Percentiles rank a stretch among this genome's conserved stretches.
These are phyloP conservation scores for Anguilla marmorata DNA, from an alignment of 2,797 vertebrate species.

Conservation along the genomic window DNA sequence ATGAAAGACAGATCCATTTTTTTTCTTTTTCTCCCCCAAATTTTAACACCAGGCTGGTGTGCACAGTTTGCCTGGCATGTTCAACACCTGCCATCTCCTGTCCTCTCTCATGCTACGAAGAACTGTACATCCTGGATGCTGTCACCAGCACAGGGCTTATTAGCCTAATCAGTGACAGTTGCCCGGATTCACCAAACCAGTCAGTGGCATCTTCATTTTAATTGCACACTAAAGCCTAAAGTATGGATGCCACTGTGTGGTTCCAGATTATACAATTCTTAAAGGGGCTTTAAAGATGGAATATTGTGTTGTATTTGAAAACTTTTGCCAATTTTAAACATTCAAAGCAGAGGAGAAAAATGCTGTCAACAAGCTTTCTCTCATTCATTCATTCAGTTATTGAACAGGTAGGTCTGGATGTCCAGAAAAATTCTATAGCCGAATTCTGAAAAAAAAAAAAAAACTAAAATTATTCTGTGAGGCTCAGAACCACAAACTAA, in stretches of 20 bases:
- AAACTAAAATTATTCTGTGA: too few species aligned
- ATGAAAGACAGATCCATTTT: neutral
- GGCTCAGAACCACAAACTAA: too few species aligned
- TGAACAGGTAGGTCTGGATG: too few species aligned
- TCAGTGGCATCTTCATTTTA: neutral
- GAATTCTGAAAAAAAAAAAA: too few species aligned
- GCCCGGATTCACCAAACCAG: neutral
- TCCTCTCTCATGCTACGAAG: neutral
- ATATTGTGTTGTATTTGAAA: too few species aligned
- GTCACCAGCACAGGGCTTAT: neutral
- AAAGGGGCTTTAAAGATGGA: neutral
- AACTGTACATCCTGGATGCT: neutral
- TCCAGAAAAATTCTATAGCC: too few species aligned
- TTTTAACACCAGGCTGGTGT: neutral
- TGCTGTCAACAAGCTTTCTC: neutral
- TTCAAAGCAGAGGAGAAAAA: neutral
- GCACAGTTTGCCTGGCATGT: neutral
- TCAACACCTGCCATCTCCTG: neutral
- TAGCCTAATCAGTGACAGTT: conserved; percentile 6
- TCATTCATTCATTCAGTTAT: too few species aligned
- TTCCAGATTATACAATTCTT: neutral
- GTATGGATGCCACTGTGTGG: neutral
- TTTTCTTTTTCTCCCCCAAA: neutral
- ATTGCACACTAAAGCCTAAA: neutral
- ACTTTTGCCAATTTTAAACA: too few species aligned